phyloP scores from a whole-genome alignment of 2,888 invertebrate species.

The Neelides folsomi region DNA sequence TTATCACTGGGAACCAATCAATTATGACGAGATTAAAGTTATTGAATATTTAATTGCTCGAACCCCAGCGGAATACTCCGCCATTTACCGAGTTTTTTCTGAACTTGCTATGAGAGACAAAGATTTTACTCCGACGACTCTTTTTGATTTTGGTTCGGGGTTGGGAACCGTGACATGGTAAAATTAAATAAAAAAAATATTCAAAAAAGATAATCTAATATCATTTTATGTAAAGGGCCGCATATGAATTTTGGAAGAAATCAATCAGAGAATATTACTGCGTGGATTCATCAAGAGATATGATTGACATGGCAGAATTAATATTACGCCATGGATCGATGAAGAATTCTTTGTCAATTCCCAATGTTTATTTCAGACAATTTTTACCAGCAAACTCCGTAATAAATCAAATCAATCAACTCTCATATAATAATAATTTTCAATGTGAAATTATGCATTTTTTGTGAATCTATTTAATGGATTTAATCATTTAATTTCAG shows the following conservation, averaged over 20 bases:
- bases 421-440: not conserved
- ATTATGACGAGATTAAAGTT: constrained; percentile 51
- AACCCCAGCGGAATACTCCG: constrained; percentile 61
- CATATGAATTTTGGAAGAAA: constrained; percentile 55
- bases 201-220: no score
- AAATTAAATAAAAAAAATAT: no score
- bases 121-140: constrained; percentile 56
- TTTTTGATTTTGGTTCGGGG: constrained; percentile 88
- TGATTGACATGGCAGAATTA: constrained; percentile 66
- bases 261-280: constrained; percentile 67
- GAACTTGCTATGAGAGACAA: constrained; percentile 55
- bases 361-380: constrained; percentile 59
- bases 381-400: constrained; percentile 56
- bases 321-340: constrained; percentile 55
- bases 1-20: constrained; percentile 60
- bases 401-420: constrained; percentile 37
- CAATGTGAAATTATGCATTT: no score
- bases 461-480: no score
- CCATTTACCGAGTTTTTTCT: constrained; percentile 53
- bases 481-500: constrained; percentile 37
- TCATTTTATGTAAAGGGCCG: constrained; percentile 48
- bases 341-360: constrained; percentile 46
- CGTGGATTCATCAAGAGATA: constrained; percentile 64
- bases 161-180: constrained; percentile 71
- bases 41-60: constrained; percentile 58